Conservation (phyloP, 2,888 invertebrate genomes). For the Parnassius apollo region DNA sequence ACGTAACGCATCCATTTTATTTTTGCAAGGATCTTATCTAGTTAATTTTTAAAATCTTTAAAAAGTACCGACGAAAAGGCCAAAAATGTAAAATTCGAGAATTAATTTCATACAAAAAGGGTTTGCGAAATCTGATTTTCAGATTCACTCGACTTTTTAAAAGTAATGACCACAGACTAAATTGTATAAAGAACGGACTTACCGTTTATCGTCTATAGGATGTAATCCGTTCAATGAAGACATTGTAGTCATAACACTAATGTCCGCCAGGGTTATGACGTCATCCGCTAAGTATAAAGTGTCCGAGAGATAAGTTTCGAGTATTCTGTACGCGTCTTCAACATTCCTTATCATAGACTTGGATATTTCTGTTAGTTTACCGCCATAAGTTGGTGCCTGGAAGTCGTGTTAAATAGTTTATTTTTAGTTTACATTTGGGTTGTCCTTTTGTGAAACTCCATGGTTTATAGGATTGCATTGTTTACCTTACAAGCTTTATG, state of each 20-base stretch:
- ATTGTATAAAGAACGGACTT: conserved; percentile 10
- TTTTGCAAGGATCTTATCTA: no score
- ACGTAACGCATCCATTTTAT: no score
- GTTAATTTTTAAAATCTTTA: no score
- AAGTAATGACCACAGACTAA: background rate
- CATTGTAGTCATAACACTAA: conserved; percentile 57
- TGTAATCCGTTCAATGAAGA: conserved; percentile 53
- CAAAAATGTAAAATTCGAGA: no score
- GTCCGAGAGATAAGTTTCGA: conserved; percentile 58
- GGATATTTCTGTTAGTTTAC: conserved; percentile 52
- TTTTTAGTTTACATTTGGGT: no score
- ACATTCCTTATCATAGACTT: conserved; percentile 39
- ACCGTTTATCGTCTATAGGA: conserved; percentile 56
- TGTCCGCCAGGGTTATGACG: conserved; percentile 59
- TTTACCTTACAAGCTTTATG: no score
- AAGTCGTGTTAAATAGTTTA: conserved; percentile 20
- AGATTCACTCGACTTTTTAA: no score
- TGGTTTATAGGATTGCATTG: no score
- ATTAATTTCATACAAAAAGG: no score
- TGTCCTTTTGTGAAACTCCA: no score
- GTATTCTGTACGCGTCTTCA: conserved; percentile 55
- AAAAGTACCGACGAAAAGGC: no score
- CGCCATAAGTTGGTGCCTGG: conserved; percentile 61
- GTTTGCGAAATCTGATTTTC: no score
- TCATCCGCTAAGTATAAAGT: conserved; percentile 55